Base-by-base conservation (phyloP, 2,888 invertebrate genomes). In the Oasisia sp. region DNA sequence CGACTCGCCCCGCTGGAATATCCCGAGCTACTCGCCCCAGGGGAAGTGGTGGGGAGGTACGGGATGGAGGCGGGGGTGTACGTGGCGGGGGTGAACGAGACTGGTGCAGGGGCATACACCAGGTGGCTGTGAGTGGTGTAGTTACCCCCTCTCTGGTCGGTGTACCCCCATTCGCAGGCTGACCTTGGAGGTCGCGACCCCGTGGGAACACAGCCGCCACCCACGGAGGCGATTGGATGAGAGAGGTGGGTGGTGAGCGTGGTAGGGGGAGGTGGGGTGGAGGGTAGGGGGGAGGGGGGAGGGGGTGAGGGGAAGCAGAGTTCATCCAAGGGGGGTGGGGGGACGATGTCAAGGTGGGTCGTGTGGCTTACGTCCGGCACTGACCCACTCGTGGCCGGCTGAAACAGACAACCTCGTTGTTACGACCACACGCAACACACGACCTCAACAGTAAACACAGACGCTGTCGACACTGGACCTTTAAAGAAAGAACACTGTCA, bases 261-360 rank as follows among this genome's bases (percentile, higher is more conserved):
- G 74, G 74, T 27, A 7, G 74, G 27, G 7, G 74, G 74, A 4
- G 74, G 74, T 27, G 74, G 74, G 74, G 74, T 74, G 74, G 74
- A 74, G 0, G 74, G 74, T 3, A 27, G 27, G n/a, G 74, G 74
- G 74, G 74, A 74, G 19, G 74, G 74, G 0, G 74, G 74, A 27
- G 74, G 74, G 74, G 74, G 74, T 74, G 74, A 74, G 74, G 74
- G 74, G 74, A 74, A 74, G n/a, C 74, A 74, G 27, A 74, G 19
- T 14, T n/a, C 74, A 74, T 74, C 74, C 74, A 74, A n/a, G 19
- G 74, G 74, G 74, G 74, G 74, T 74, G 74, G 74, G 4, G 74
- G 74, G 74, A 74, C n/a, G 7, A 74, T 74, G 74, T 74, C 74
- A 27, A 74, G 74, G 74, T 74, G 74, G 74, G 14, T 74, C 27